These are phyloP conservation scores for Onchidella celtica DNA, from an alignment of 2,888 invertebrate genomes.

Conservation along the genomic window DNA sequence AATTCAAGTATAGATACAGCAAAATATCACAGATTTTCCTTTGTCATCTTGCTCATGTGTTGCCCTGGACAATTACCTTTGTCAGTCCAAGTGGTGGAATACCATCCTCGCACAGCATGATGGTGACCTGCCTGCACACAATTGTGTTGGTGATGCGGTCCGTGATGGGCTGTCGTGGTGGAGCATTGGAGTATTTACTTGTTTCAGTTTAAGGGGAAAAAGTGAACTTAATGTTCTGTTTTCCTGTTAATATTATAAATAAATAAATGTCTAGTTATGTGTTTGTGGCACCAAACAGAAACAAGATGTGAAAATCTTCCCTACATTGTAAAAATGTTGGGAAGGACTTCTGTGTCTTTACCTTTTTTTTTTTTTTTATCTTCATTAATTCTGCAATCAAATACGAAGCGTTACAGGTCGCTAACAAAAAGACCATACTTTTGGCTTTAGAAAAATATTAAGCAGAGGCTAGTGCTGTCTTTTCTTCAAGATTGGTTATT, in stretches of 20 bases:
- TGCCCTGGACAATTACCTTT: not conserved
- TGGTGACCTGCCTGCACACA: not conserved
- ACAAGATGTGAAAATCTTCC: not conserved
- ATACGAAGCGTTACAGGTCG: not conserved
- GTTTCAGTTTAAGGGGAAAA: not conserved
- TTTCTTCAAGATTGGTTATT: too few species aligned
- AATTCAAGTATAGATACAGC: too few species aligned
- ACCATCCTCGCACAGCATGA: not conserved
- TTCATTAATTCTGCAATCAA: too few species aligned
- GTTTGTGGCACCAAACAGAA: not conserved
- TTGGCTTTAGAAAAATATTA: not conserved
- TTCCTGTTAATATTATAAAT: constrained; percentile 29
- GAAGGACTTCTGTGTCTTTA: too few species aligned
- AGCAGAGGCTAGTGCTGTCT: not conserved
- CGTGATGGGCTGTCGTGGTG: not conserved
- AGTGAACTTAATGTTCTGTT: constrained; percentile 6
- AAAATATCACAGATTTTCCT: not conserved
- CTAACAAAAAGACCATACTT: not conserved
- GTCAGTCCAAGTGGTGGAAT: not conserved
- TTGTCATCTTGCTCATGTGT: constrained; percentile 12
- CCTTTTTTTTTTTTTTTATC: too few species aligned
- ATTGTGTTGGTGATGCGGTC: constrained; percentile 25
- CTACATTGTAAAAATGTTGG: not conserved
- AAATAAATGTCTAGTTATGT: constrained; percentile 2
- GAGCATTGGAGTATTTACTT: constrained; percentile 17